Base-by-base conservation (phyloP, 2,888 invertebrate genomes). In the Ctena decussata region DNA sequence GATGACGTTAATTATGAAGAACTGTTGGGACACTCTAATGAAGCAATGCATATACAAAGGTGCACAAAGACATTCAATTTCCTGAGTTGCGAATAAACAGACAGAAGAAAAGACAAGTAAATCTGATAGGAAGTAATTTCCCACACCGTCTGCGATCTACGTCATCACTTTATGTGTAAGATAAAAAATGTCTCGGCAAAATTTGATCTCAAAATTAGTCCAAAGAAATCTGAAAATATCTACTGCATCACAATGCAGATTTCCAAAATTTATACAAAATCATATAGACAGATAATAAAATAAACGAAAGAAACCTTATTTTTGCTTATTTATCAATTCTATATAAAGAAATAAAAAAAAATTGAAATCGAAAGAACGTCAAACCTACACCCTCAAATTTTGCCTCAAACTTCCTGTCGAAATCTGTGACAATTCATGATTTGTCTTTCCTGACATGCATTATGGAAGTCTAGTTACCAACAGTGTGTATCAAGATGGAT, bases 161-260 rank as follows among this genome's bases (percentile, higher is more conserved):
- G 90, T 90, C 90, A 90, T 85, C 85, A 80, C 21, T 60, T 75
- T 77, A 21, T 65, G 82, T 44, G 87, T 80, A 82, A 21, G n/a
- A 35, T 15, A 35, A 35, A 65, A 24, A 35, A 11, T 35, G 15
- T 35, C 65, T 65, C 35, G 65, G 65, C 65, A 65, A 65, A 65
- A 65, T 65, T 65, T 65, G 65, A 35, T 65, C 65, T 18, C 18
- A 35, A 35, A 35, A 35, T 21, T 21, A 18, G 35, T 21, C 35
- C 21, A 32, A 65, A 65, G 18, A 12, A n/a, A 65, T 65, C 65
- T 65, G 5, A 65, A 65, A 65, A 35, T 35, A 30, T 65, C 35
- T 65, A 35, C 65, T 65, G 35, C 65, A 65, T 65, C 65, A 35
- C 2, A 35, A 11, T 3, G 35, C 35, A 65, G 30, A 30, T 18